Percentiles rank a stretch among this genome's conserved stretches.
Conservation (phyloP, 2,797 vertebrate genomes). For the Gymnoscopelus microlampas region DNA sequence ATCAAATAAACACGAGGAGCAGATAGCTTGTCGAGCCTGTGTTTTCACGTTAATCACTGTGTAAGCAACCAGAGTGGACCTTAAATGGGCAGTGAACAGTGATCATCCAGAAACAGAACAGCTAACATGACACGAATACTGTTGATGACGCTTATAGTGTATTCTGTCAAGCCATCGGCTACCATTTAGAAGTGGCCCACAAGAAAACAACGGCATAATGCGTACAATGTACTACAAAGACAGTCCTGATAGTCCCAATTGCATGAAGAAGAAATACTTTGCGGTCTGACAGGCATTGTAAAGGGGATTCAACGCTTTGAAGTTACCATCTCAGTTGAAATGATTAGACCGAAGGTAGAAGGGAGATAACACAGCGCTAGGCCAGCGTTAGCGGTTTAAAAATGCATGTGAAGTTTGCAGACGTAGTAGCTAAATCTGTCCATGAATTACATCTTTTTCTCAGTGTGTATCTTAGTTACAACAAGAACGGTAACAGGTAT, state of each 20-base stretch:
- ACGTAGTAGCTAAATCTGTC: too few species aligned
- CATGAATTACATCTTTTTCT: too few species aligned
- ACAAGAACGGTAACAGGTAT: too few species aligned
- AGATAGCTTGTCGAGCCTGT: constrained; percentile 56
- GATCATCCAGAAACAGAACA: constrained; percentile 11
- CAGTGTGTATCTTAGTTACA: too few species aligned
- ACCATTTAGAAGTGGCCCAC: background rate
- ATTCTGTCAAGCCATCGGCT: background rate
- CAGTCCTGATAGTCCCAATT: constrained; percentile 33
- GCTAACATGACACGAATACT: background rate
- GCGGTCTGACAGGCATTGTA: constrained; percentile 31
- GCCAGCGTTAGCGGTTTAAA: too few species aligned
- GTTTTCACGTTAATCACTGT: constrained; percentile 65
- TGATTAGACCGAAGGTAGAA: constrained; percentile 61
- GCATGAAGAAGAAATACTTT: constrained; percentile 48
- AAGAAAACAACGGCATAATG: constrained; percentile 29
- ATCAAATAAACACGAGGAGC: constrained; percentile 76
- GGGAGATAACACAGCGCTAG: too few species aligned
- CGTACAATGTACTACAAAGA: constrained; percentile 10
- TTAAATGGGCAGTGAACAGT: constrained; percentile 36
- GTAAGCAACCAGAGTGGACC: constrained; percentile 48
- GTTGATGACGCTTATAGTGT: too few species aligned
- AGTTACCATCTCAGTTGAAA: constrained; percentile 57
- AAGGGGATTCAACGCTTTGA: constrained; percentile 57
- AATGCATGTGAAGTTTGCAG: too few species aligned